Evolutionary conservation across 2,113 vertebrate species (phyloP), one percentile per base, ranked within the genome.

Genomic region (Neoarius graeffei): DNA sequence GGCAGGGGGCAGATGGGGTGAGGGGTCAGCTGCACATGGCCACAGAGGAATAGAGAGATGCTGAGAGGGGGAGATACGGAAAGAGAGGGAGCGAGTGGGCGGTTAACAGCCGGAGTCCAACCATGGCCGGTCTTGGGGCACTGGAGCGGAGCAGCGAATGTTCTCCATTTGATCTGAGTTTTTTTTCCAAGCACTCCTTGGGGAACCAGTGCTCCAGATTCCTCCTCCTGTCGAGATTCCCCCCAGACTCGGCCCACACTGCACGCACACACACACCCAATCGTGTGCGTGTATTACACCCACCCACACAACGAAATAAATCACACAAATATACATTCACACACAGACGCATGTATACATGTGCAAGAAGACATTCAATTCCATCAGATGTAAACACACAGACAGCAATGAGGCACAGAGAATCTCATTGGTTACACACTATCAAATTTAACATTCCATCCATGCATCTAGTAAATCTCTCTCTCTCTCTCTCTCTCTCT

Each of bases 101-200:
- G 69, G 77, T 90, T 84, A 85, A 85, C 84, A 89, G 90, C 83
- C 88, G 82, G 83, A 88, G 88, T 81, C 85, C 89, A 89, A 89
- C 90, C 91, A 87, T 89, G 91, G 92, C 91, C 88, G 89, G 92
- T 85, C 89, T 87, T 88, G 87, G 91, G 91, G 90, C 91, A 91
- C 73, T 92, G 91, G 91, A 93, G 90, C 91, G 88, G 88, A 93
- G 92, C 93, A 94, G 92, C 92, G 93, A 95, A 94, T 95, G 94
- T 96, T 95, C 95, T 94, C 93, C 94, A 95, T 96, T 95, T 95
- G 94, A 95, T 95, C 94, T 92, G 91, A 93, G 94, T 92, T 95
- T 91, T 92, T 94, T 93, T 91, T 93, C 89, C 93, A 93, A 92
- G 88, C 86, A 83, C 92, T 95, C 91, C 94, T 93, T 88, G 48